A percentile compares a stretch with the other conserved stretches of the same genome.
These are phyloP conservation scores for Saccostrea cuccullata DNA, from an alignment of 1,140 invertebrate genomes.

Conservation along the genomic window DNA sequence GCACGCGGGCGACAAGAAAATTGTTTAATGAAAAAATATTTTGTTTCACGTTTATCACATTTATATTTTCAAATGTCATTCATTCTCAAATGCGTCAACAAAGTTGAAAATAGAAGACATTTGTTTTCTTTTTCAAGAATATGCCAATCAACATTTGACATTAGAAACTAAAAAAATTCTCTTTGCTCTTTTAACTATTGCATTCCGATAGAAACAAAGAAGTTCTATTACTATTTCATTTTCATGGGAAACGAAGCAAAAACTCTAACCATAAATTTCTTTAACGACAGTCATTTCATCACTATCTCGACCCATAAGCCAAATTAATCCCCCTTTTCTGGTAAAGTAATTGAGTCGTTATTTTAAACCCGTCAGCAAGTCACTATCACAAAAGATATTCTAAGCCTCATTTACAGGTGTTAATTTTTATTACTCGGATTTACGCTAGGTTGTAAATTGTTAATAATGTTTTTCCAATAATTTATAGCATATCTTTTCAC, in stretches of 20 bases:
- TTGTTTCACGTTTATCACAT: too few species aligned
- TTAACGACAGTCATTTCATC: background rate
- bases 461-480: constrained; percentile 5
- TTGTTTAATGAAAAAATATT: too few species aligned
- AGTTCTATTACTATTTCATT: constrained; percentile 18
- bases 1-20: too few species aligned
- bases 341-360: background rate
- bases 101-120: too few species aligned
- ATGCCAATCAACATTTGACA: too few species aligned
- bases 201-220: background rate
- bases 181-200: too few species aligned
- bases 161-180: too few species aligned
- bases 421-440: background rate
- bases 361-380: background rate
- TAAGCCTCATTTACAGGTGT: constrained; percentile 17
- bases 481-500: constrained; percentile 12
- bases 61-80: too few species aligned
- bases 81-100: too few species aligned
- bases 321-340: constrained; percentile 15
- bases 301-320: background rate
- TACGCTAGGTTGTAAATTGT: constrained; percentile 15
- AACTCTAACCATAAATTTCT: background rate
- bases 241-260: constrained; percentile 23
- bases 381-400: constrained; percentile 3
- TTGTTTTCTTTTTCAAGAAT: too few species aligned